Evolutionary conservation across 2,113 vertebrate genomes (phyloP).

Genomic region (Brachionichthys hirsutus): DNA sequence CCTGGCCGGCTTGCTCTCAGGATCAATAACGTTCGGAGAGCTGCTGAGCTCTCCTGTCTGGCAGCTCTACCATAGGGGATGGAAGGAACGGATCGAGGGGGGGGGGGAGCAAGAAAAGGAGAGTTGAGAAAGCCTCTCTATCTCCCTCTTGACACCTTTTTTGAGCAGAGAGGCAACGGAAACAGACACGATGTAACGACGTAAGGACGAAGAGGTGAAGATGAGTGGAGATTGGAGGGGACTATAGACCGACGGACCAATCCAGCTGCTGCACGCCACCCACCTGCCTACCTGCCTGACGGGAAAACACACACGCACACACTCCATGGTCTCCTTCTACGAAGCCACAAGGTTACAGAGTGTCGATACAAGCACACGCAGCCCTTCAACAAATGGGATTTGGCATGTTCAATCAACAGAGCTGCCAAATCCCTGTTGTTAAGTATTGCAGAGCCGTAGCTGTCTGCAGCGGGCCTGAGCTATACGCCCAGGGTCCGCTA

Average conservation of each 20-base stretch:
- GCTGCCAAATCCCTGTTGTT: constrained; percentile 75
- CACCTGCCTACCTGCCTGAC: constrained; percentile 39
- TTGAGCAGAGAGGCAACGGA: constrained; percentile 38
- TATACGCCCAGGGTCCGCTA: constrained; percentile 49
- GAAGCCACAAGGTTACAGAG: constrained; percentile 72
- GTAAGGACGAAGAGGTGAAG: constrained; percentile 36
- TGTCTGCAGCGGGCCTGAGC: constrained; percentile 49
- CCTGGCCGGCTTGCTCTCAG: constrained; percentile 67
- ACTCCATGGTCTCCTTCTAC: constrained; percentile 66
- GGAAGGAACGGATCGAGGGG: constrained; percentile 31
- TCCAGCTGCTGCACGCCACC: constrained; percentile 39
- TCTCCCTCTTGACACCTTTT: constrained; percentile 63
- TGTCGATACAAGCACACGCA: constrained; percentile 69
- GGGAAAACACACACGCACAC: constrained; percentile 17
- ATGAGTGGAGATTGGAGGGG: constrained; percentile 24
- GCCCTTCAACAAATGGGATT: constrained; percentile 73
- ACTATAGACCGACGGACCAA: constrained; percentile 14
- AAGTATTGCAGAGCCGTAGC: constrained; percentile 70
- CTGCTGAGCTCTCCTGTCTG: constrained; percentile 76
- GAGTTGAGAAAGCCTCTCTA: constrained; percentile 58
- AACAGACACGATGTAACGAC: constrained; percentile 29
- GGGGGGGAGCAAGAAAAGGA: constrained; percentile 47
- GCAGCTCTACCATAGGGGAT: constrained; percentile 68
- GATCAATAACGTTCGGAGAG: constrained; percentile 77
- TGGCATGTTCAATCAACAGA: constrained; percentile 74